A percentile compares a stretch with the other conserved stretches of the same genome.
Evolutionary conservation across 2,113 vertebrate genomes (phyloP).

Genomic region (Thinocorus orbignyianus): DNA sequence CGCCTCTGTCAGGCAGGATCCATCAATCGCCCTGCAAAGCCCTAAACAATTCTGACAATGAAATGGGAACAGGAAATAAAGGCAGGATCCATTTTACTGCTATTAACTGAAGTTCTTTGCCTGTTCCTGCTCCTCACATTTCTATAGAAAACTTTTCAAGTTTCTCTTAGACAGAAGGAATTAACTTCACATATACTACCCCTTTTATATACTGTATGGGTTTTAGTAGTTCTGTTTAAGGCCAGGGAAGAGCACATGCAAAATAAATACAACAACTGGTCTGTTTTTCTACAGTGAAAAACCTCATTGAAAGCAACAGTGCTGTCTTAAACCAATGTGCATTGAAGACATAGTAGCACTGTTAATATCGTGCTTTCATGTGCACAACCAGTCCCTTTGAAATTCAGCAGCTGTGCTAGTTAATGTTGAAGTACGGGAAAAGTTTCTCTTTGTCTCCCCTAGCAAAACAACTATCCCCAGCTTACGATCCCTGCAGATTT

Average conservation of each 20-base stretch:
- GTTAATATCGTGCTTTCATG: neutral
- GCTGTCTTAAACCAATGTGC: neutral
- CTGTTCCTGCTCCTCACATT: neutral
- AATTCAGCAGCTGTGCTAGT: neutral
- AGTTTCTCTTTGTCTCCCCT: neutral
- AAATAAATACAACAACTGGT: neutral
- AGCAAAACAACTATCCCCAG: neutral
- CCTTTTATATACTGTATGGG: neutral
- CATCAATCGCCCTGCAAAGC: slow-evolving; percentile 9
- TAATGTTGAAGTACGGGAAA: neutral
- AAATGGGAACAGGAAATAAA: neutral
- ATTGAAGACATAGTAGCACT: neutral
- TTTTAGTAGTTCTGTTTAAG: neutral
- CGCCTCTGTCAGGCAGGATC: neutral
- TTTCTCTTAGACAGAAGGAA: neutral
- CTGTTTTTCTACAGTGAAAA: neutral
- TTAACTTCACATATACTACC: neutral
- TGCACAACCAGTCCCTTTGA: neutral
- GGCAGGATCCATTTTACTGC: neutral
- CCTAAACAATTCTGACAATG: neutral
- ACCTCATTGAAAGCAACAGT: neutral
- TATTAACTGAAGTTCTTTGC: neutral
- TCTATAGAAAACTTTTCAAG: neutral
- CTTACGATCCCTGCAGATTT: neutral
- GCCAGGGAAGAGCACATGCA: neutral